Evolutionary conservation across 2,888 invertebrate species (phyloP), one percentile per base, ranked within the genome.

Genomic region (Microdon myrmicae): DNA sequence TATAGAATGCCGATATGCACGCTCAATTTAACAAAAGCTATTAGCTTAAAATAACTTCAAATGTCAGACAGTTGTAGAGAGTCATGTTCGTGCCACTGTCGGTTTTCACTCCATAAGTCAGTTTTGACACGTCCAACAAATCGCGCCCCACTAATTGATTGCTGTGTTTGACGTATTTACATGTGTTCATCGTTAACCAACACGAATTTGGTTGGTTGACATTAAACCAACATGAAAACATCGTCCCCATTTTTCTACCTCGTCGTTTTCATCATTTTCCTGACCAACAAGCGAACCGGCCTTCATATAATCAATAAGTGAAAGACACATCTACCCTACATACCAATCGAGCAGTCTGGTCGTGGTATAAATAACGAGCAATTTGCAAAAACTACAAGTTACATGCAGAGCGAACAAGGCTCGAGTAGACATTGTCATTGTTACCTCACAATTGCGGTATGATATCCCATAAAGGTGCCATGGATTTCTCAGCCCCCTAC

Each of bases 301-400:
- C 14, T 3, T n/a, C 16, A 3, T 34, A 12, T 22, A 34, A 19
- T 16, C 45, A 56, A 47, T 37, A 47, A 51, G 64, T 64, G 64
- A 64, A 64, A 64, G 64, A 58, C 64, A 53, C 51, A 58, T n/a
- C n/a, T n/a, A n/a, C n/a, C n/a, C 56, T 58, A 47, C 47, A 58
- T 58, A 58, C 51, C 51, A 64, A 31, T 47, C 64, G 56, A 64
- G 56, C 58, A 64, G 64, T 58, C 47, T 22, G 51, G 58, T 51
- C 58, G 58, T 64, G 58, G 58, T 64, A 58, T 64, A 64, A 64
- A 64, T 64, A 64, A 56, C 47, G 45, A 58, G 58, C 64, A 64
- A 64, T 64, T 64, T 64, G 58, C 64, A 38, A 64, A 64, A 64
- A 58, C 58, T 58, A 17, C 39, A 22, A 35, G 41, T 12, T 55